These are phyloP conservation scores for human (Homo sapiens) DNA, from an alignment of 2,113 vertebrate species.

Conservation along the genomic window GRCh38 chr9:77021501-77022000, in stretches of 20 bases:
- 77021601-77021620: background rate
- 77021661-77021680: background rate
- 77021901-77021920: background rate
- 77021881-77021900: background rate
- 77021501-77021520: background rate
- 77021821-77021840: background rate
- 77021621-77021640: constrained; percentile 44
- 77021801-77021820: constrained; percentile 30
- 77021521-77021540: background rate
- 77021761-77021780: constrained; percentile 54
- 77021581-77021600: background rate
- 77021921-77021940: background rate
- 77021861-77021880: background rate
- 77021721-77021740: background rate
- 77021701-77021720: background rate
- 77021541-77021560: background rate
- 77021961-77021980: background rate
- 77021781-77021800: constrained; percentile 52
- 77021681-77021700: background rate
- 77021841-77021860: background rate
- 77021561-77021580: background rate
- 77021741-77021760: constrained; percentile 1
- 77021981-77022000: background rate
- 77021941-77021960: background rate
- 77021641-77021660: constrained; percentile 26